phyloP scores from a whole-genome alignment of 2,113 vertebrate genomes.

The Copsychus sechellarum region DNA sequence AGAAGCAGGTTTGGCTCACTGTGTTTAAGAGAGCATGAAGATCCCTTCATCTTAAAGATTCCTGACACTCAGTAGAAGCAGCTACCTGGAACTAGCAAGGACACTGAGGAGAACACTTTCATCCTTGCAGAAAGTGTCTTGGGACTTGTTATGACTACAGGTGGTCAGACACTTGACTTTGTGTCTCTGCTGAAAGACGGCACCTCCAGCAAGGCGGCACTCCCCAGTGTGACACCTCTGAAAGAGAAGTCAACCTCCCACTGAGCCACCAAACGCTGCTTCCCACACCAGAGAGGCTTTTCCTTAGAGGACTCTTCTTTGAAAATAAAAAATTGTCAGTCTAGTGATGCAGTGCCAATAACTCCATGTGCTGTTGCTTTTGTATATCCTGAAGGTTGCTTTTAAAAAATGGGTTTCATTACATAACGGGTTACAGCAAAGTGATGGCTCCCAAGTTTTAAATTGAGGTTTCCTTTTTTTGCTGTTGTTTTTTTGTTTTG shows the following conservation, averaged over 20 bases:
- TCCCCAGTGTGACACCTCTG: conserved; percentile 26
- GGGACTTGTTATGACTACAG: conserved; percentile 55
- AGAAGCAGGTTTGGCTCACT: not conserved
- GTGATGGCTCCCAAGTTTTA: not conserved
- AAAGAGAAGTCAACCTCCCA: conserved; percentile 22
- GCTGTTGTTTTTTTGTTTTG: too few relatives aligned
- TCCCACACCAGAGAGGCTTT: not conserved
- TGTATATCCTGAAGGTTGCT: conserved; percentile 5
- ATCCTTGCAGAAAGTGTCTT: conserved; percentile 15
- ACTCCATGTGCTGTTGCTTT: not conserved
- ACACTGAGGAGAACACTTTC: conserved; percentile 40
- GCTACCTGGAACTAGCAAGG: conserved; percentile 9
- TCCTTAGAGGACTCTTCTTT: conserved; percentile 38
- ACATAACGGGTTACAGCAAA: not conserved
- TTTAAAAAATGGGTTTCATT: conserved; percentile 13
- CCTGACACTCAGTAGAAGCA: not conserved
- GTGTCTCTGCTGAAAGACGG: conserved; percentile 37
- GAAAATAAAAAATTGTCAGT: conserved; percentile 32
- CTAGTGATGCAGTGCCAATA: conserved; percentile 13
- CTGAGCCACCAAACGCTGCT: conserved; percentile 50
- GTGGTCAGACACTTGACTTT: conserved; percentile 50
- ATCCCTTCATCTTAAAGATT: conserved; percentile 14
- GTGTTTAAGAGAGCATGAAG: not conserved
- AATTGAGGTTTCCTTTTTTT: not conserved
- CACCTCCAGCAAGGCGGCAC: not conserved